Evolutionary conservation across 1,140 invertebrate species (phyloP).

Genomic region (Zaprionus taronus): DNA sequence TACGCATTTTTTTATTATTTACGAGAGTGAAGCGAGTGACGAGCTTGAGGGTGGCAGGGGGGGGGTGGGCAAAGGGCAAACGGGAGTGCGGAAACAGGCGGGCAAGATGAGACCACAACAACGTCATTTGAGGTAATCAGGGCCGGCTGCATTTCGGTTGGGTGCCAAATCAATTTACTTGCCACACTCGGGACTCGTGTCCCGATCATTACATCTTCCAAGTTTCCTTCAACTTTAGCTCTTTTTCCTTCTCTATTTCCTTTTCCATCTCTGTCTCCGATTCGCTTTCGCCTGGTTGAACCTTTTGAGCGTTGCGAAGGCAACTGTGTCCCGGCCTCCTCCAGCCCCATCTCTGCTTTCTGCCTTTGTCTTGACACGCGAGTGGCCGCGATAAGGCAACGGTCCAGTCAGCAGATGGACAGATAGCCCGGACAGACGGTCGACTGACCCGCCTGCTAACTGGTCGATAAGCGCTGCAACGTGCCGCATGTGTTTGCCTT

Average conservation of each 20-base stretch:
- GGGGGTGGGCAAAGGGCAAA: not conserved
- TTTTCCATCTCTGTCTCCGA: not conserved
- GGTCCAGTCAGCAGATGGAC: constrained; percentile 34
- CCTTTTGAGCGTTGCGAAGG: constrained; percentile 30
- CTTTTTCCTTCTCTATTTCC: too few relatives aligned
- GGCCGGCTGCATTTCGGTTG: constrained; percentile 5
- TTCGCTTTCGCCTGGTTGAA: constrained; percentile 25
- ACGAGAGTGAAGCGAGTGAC: constrained; percentile 36
- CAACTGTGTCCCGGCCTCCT: not conserved
- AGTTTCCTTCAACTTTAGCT: not conserved
- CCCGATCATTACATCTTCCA: not conserved
- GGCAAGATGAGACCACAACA: constrained; percentile 10
- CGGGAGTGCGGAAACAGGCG: too few relatives aligned
- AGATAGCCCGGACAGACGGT: constrained; percentile 20
- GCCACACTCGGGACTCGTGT: constrained; percentile 3
- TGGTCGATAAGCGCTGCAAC: constrained; percentile 63
- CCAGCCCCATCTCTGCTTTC: not conserved
- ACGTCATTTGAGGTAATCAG: constrained; percentile 46
- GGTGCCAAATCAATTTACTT: constrained; percentile 47
- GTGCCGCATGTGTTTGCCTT: constrained; percentile 10
- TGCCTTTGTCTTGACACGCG: constrained; percentile 30
- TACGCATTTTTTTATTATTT: constrained; percentile 70
- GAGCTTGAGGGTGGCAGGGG: not conserved
- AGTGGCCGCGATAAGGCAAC: constrained; percentile 49
- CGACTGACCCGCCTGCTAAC: constrained; percentile 50